Evolutionary conservation across 2,797 vertebrate genomes (phyloP), one percentile per base, ranked within the genome.

Genomic region (Acipenser oxyrinchus): DNA sequence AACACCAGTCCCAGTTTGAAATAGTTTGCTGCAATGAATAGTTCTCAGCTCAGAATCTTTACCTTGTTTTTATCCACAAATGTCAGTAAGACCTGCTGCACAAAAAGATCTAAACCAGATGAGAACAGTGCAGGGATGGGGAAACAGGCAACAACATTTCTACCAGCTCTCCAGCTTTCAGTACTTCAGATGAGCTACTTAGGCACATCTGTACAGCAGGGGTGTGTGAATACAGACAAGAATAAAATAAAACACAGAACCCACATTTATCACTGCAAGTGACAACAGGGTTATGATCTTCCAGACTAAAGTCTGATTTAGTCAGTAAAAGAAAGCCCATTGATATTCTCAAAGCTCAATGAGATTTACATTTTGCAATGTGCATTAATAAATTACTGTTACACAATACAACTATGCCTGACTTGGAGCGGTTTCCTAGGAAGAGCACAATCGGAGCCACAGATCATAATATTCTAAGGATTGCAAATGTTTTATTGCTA

Each of bases 101-200:
- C 37, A 37, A 37, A 37, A 37, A 37, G 37, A 37, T 5, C 37
- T 37, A 37, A 37, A 37, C 37, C 37, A 37, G 37, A 37, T 37
- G 37, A 37, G 37, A 37, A 37, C 37, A 37, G 37, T 37, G 37
- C 37, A 37, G 37, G 4, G 37, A 37, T 58, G 65, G 37, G 65
- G 37, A 57, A 57, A 53, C 52, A 65, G 64, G 51, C 15, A 15
- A 23, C 64, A 18, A 65, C 13, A 55, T 55, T 53, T 65, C 64
- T 49, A 55, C 55, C 64, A 65, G 64, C 64, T 65, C 15, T 57
- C 55, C 48, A 37, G 37, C 11, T 15, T n/a, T 65, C 64, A 12
- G 49, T 48, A 66, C 48, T 11, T 37, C 67, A 58, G 55, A 58
- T 58, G 55, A 58, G 15, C 11, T 58, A 58, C 11, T 1, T n/a